A percentile compares a stretch with the other conserved stretches of the same genome.
Evolutionary conservation across 2,113 vertebrate genomes (phyloP).

Genomic region (Megaptera novaeangliae): DNA sequence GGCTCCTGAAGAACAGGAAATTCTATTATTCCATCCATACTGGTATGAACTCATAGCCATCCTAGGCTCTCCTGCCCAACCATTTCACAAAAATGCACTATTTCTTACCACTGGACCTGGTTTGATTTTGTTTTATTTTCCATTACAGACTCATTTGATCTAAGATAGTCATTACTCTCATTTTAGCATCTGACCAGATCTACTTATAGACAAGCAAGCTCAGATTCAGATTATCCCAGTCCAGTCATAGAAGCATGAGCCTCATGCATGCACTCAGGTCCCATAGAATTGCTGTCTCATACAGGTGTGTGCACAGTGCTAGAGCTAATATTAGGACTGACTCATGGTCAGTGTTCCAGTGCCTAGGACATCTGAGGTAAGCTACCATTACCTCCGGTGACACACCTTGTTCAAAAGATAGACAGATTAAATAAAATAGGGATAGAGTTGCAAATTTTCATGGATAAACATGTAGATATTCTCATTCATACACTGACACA

Average conservation of each 20-base stretch:
- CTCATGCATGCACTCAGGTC: not conserved
- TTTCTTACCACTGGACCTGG: not conserved
- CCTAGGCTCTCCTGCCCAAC: not conserved
- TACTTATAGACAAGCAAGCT: not conserved
- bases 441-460: not conserved
- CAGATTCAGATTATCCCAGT: not conserved
- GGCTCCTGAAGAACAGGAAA: not conserved
- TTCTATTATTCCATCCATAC: not conserved
- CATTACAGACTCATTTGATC: not conserved
- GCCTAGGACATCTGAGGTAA: not conserved
- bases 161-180: not conserved
- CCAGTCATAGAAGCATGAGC: not conserved
- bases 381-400: not conserved
- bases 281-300: not conserved
- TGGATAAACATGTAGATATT: not conserved
- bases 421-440: not conserved
- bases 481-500: not conserved
- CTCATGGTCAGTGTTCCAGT: not conserved
- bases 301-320: not conserved
- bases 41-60: not conserved
- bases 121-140: conserved; percentile 21
- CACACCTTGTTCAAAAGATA: not conserved
- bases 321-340: not conserved
- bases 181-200: not conserved
- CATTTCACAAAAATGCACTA: not conserved